A percentile compares a stretch with the other conserved stretches of the same genome.
phyloP scores from a whole-genome alignment of 2,888 invertebrate species.

The Drosophila diplacantha region DNA sequence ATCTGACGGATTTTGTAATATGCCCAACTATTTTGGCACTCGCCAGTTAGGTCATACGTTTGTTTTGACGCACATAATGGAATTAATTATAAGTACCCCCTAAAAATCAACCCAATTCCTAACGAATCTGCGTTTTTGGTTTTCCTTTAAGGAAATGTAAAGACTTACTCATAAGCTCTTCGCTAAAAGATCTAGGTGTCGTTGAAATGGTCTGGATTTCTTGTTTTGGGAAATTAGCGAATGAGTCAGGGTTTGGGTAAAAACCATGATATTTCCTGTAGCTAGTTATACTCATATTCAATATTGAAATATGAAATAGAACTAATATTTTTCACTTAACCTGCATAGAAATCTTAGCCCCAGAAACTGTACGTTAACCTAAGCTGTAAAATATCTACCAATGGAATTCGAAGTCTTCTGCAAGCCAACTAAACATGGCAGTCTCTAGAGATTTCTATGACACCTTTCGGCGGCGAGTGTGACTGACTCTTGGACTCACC shows the following conservation, averaged over 20 bases:
- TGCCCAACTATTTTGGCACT: constrained; percentile 41
- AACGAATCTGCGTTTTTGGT: background rate
- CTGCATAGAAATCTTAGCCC: background rate
- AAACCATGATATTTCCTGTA: background rate
- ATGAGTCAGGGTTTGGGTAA: constrained; percentile 1
- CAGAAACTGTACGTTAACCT: background rate
- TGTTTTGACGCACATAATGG: constrained; percentile 6
- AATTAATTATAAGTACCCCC: constrained; percentile 4
- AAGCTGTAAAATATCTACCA: background rate
- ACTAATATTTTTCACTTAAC: background rate
- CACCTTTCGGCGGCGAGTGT: constrained; percentile 1
- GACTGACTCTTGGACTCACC: constrained; percentile 79
- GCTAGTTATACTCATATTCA: background rate
- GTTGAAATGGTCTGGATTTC: constrained; percentile 1
- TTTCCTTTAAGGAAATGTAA: background rate
- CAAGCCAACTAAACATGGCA: constrained; percentile 9
- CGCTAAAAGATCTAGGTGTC: background rate
- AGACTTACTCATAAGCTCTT: background rate
- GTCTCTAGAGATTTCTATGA: constrained; percentile 20
- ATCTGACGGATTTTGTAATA: constrained; percentile 61
- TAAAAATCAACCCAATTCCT: constrained; percentile 3
- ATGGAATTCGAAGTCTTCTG: constrained; percentile 23
- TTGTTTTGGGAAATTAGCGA: background rate
- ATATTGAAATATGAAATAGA: background rate
- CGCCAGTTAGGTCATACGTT: constrained; percentile 46